Evolutionary conservation across 2,888 invertebrate genomes (phyloP).

Genomic region (Macrophya annulata): DNA sequence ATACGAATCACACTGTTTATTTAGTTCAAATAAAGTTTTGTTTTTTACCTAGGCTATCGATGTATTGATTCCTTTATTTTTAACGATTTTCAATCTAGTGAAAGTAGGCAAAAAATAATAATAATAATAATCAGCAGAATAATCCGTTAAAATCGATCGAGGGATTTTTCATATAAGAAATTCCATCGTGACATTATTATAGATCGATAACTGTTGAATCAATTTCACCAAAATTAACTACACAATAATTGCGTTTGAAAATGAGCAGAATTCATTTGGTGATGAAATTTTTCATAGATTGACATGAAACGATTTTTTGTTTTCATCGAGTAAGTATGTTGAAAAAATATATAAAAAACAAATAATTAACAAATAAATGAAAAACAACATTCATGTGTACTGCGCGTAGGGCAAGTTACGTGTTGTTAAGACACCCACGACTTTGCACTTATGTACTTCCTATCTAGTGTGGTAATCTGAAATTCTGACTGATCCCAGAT

Average conservation of each 20-base stretch:
- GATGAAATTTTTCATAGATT: background rate
- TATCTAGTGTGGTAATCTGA: slow-evolving; percentile 54
- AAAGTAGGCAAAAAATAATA: background rate
- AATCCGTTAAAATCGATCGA: background rate
- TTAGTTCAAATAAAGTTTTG: background rate
- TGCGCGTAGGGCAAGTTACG: slow-evolving; percentile 16
- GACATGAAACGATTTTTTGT: too few relatives aligned
- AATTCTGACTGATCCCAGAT: slow-evolving; percentile 53
- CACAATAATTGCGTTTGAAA: background rate
- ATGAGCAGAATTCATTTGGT: background rate
- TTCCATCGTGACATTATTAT: background rate
- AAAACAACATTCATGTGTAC: background rate
- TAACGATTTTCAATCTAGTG: background rate
- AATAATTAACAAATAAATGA: background rate
- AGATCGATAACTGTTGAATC: background rate
- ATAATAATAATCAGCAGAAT: too few relatives aligned
- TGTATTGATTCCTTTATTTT: background rate
- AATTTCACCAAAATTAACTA: background rate
- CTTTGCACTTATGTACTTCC: background rate
- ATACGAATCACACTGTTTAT: background rate
- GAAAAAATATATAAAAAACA: background rate
- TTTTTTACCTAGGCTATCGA: background rate
- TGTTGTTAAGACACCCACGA: slow-evolving; percentile 10
- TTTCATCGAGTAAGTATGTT: too few relatives aligned
- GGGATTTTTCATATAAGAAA: background rate